Evolutionary conservation across 2,797 vertebrate genomes (phyloP).

Genomic region (Gastrophryne carolinensis): DNA sequence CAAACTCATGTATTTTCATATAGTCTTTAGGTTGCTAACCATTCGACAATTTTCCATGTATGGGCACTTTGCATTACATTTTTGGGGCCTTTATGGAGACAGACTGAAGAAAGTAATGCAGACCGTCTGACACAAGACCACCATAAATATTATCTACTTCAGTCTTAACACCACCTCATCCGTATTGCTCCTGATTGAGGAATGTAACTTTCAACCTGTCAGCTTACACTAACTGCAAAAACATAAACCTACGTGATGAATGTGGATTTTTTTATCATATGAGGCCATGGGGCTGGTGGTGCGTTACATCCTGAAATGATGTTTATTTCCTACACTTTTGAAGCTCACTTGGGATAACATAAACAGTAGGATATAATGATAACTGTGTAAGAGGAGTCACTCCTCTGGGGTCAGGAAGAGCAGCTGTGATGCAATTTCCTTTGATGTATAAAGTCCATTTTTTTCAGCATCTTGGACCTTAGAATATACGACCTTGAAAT

Average conservation of each 20-base stretch:
- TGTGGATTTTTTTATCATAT: conserved; percentile 47
- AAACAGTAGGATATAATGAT: conserved; percentile 56
- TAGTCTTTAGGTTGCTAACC: too few relatives aligned
- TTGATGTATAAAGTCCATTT: conserved; percentile 35
- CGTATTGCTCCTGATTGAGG: conserved; percentile 2
- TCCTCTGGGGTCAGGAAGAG: conserved; percentile 53
- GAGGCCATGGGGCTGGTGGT: conserved; percentile 35
- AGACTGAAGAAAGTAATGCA: too few relatives aligned
- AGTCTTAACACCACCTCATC: conserved; percentile 16
- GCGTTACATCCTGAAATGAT: conserved; percentile 50
- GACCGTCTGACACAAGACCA: background rate
- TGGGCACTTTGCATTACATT: too few relatives aligned
- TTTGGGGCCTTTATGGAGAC: too few relatives aligned
- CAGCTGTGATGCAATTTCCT: conserved; percentile 56
- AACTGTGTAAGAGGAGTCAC: conserved; percentile 47
- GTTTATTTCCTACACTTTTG: conserved; percentile 55
- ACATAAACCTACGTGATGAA: conserved; percentile 49
- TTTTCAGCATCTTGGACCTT: too few relatives aligned
- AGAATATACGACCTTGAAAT: too few relatives aligned
- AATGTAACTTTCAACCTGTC: conserved; percentile 40
- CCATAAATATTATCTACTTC: conserved; percentile 1
- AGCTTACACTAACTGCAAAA: conserved; percentile 31
- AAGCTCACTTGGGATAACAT: conserved; percentile 55
- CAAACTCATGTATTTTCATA: too few relatives aligned
- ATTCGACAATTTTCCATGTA: too few relatives aligned